Evolutionary conservation across 2,113 vertebrate genomes (phyloP), one percentile per base, ranked within the genome.

Genomic region (Plecotus auritus): DNA sequence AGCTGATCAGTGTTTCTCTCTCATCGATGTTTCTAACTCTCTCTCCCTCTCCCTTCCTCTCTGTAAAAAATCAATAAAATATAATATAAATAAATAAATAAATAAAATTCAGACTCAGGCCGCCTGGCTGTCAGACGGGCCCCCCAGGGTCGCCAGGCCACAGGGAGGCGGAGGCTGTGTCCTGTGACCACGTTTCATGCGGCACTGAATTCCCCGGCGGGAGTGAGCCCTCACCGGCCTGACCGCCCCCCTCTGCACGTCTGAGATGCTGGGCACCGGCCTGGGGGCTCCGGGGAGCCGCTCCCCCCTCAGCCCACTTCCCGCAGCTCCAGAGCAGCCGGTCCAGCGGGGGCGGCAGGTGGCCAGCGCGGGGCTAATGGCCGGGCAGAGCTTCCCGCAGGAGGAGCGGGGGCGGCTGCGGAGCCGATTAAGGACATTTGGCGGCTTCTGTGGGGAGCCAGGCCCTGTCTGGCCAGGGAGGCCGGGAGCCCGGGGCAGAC

Each of bases 121-220:
- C 28, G 12, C 72, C n/a, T 14, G 9, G 72, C 7, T 0, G 16
- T 42, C 88, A 66, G 32, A 35, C 45, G 45, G 45, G 45, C 45
- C 45, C 13, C 45, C 45, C 45, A 2, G 1, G 9, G 45, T 47
- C 11, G 45, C 47, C 47, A 14, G 64, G 54, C 67, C 17, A 26
- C 47, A 4, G 1, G 10, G 40, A 7, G 32, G 37, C 37, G 16
- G 54, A 1, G 32, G n/a, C 37, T 8, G 45, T 37, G n/a, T 30
- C n/a, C n/a, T n/a, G n/a, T n/a, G n/a, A n/a, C n/a, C 18, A 3
- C 22, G 13, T 17, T 7, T 35, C 1, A 49, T 1, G 4, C 11
- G 17, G 42, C 66, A 10, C n/a, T 0, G 13, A 56, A 20, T 9
- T 30, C n/a, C 64, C n/a, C 73, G 37, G 3, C 17, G 22, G 32